Base-by-base conservation (phyloP, 2,888 invertebrate genomes). In the Nasonia oneida region DNA sequence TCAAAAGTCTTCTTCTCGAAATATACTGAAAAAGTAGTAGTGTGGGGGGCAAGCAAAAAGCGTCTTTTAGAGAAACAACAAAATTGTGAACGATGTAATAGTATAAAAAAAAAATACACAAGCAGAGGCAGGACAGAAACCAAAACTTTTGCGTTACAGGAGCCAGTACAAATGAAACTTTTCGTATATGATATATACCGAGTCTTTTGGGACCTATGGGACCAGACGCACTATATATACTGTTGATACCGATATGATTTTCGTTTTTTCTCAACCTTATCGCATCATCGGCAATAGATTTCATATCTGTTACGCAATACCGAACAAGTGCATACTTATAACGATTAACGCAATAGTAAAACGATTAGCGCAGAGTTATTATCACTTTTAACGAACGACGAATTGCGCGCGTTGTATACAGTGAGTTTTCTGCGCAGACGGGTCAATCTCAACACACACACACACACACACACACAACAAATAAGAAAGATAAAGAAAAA, bases 1-100 rank as follows among this genome's bases (percentile, higher is more conserved):
- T 80, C 73, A 81, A 85, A 81, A 81, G 76, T 86, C 73, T 84
- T 84, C 81, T 86, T 86, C 81, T 86, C 50, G 80, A 71, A 53
- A 53, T 37, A 33, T 8, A n/a, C 3, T 14, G 18, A 37, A 29
- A 64, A 57, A 80, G 23, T 6, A 33, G 18, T n/a, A n/a, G 29
- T 23, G 23, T 23, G 8, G 57, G 18, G 57, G 57, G 57, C 57
- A 77, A 61, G 4, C 3, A 61, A 39, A 37, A 39, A 77, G 57
- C 39, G 77, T 53, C n/a, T 42, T n/a, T 37, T 50, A 23, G 37
- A 18, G 42, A 33, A 57, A 29, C 18, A 80, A 23, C 33, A 61
- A 81, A 70, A 39, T 23, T 33, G 37, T 29, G 4, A 64, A 53
- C 57, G 64, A 37, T 12, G 29, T 67, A 39, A 67, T 53, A 47